Evolutionary conservation across 2,113 vertebrate genomes (phyloP).

Genomic region (Orientallactaga bullata): DNA sequence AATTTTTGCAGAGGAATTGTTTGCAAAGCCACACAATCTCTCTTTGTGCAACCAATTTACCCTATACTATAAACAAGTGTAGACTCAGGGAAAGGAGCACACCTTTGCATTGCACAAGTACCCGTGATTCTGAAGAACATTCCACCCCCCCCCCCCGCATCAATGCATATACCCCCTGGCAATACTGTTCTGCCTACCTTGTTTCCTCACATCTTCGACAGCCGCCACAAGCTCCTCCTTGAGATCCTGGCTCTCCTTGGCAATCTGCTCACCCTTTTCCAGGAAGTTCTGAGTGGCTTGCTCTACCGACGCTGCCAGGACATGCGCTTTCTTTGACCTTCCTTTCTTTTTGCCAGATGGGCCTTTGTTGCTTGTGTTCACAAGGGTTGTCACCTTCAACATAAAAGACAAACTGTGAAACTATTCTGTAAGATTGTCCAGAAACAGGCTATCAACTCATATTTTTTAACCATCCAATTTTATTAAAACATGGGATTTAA

Average conservation of each 20-base stretch:
- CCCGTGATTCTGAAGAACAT: neutral
- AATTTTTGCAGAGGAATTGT: neutral
- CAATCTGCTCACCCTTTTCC: slow-evolving; percentile 98
- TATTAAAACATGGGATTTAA: neutral
- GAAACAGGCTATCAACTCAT: neutral
- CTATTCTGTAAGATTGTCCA: neutral
- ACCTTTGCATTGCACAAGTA: neutral
- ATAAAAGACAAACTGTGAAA: slow-evolving; percentile 47
- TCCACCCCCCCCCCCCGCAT: neutral
- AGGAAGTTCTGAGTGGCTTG: slow-evolving; percentile 99
- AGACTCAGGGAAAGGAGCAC: neutral
- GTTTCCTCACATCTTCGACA: slow-evolving; percentile 97
- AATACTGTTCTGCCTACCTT: slow-evolving; percentile 88
- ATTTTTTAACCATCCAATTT: neutral
- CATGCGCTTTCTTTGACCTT: slow-evolving; percentile 98
- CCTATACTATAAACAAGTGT: neutral
- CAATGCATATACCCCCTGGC: accelerated
- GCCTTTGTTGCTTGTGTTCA: slow-evolving; percentile 99
- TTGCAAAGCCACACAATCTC: too few relatives aligned
- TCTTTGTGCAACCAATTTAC: neutral
- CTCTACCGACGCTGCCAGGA: slow-evolving; percentile 97
- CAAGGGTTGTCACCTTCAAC: slow-evolving; percentile 96
- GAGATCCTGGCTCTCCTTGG: slow-evolving; percentile 98
- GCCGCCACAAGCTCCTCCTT: slow-evolving; percentile 97
- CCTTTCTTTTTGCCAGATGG: slow-evolving; percentile 99